phyloP scores from a whole-genome alignment of 2,797 vertebrate species.

The Urosaurus nigricauda region DNA sequence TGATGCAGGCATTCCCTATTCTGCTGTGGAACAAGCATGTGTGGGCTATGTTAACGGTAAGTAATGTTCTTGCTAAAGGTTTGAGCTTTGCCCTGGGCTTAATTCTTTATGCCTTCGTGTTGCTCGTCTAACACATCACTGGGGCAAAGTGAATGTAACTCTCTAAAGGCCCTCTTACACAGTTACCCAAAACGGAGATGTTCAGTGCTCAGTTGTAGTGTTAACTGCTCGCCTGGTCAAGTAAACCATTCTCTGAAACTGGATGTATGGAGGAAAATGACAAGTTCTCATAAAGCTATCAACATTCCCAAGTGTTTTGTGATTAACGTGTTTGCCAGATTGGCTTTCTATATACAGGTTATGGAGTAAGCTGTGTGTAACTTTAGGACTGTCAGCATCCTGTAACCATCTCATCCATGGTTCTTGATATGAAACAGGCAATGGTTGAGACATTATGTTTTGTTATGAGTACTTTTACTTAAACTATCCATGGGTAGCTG shows the following conservation, averaged over 20 bases:
- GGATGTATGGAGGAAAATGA: neutral
- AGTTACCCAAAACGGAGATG: neutral
- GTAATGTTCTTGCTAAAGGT: slow-evolving; percentile 44
- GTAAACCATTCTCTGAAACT: neutral
- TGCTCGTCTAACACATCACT: neutral
- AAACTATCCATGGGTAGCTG: too few species aligned
- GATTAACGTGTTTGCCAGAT: neutral
- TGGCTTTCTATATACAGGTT: neutral
- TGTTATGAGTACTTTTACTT: neutral
- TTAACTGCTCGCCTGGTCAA: neutral
- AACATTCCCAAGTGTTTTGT: neutral
- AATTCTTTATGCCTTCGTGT: neutral
- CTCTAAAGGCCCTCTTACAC: neutral
- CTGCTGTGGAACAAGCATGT: slow-evolving; percentile 90
- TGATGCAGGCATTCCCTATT: slow-evolving; percentile 92
- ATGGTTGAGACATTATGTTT: neutral
- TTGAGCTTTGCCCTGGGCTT: neutral
- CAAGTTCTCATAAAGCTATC: neutral
- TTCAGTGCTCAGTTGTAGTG: neutral
- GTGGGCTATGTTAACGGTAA: slow-evolving; percentile 96
- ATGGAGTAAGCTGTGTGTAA: neutral
- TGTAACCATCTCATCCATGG: neutral
- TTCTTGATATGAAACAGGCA: neutral
- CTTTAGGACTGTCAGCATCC: neutral
- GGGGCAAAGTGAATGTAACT: neutral